Percentiles rank a stretch among this genome's conserved stretches.
Evolutionary conservation across 2,888 invertebrate species (phyloP).

Genomic region (Cepaea hortensis): DNA sequence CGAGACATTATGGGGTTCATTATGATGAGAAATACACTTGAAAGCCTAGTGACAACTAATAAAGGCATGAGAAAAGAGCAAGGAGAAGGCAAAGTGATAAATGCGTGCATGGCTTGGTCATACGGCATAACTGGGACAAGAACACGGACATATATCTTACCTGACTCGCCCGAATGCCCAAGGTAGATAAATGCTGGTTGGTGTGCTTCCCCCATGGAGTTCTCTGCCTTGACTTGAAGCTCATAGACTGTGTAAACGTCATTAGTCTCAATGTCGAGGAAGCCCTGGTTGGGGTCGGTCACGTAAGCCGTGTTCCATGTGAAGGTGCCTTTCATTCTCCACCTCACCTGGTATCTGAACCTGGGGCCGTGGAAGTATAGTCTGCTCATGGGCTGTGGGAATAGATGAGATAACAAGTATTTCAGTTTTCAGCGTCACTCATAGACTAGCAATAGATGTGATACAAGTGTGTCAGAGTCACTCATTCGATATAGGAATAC

Average conservation of each 20-base stretch:
- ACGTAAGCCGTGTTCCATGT: conserved; percentile 64
- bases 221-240: conserved; percentile 66
- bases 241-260: conserved; percentile 68
- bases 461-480: too few species aligned
- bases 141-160: conserved; percentile 49
- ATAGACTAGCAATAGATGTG: neutral
- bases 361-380: conserved; percentile 68
- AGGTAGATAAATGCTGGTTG: conserved; percentile 67
- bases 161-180: conserved; percentile 68
- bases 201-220: conserved; percentile 66
- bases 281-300: conserved; percentile 57
- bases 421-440: neutral
- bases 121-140: too few species aligned
- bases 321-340: conserved; percentile 65
- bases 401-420: neutral
- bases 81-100: too few species aligned
- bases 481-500: too few species aligned
- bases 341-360: conserved; percentile 66
- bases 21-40: too few species aligned
- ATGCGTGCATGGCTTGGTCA: too few species aligned
- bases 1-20: too few species aligned
- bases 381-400: conserved; percentile 67
- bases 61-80: too few species aligned
- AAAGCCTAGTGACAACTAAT: too few species aligned
- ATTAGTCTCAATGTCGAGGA: conserved; percentile 64